Conservation (phyloP, 2,888 invertebrate species). For the Drosophila formosana region DNA sequence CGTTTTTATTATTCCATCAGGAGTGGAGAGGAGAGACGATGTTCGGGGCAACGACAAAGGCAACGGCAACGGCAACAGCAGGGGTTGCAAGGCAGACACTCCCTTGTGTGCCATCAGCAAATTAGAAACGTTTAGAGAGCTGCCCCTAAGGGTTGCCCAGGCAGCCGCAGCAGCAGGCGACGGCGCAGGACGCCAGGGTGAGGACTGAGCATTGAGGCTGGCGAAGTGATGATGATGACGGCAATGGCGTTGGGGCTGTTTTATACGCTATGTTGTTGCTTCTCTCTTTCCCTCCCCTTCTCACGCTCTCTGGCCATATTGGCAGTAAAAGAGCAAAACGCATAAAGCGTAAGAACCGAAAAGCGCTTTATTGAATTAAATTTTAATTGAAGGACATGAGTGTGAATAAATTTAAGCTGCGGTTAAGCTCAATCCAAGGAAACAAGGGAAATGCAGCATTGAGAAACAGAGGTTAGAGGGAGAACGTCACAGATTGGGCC, state of each 20-base stretch:
- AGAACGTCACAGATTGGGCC: slow-evolving; percentile 25
- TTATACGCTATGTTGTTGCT: background rate
- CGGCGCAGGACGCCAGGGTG: background rate
- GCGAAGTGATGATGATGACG: slow-evolving; percentile 40
- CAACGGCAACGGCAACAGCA: background rate
- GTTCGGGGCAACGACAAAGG: background rate
- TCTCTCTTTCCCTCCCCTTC: background rate
- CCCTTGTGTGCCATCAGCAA: slow-evolving; percentile 82
- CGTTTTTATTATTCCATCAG: slow-evolving; percentile 83
- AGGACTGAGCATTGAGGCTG: background rate
- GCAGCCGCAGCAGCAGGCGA: background rate
- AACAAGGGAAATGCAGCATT: background rate
- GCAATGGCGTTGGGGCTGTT: slow-evolving; percentile 53
- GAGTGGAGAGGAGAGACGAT: slow-evolving; percentile 8
- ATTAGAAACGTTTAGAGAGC: slow-evolving; percentile 78
- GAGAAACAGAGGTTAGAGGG: background rate
- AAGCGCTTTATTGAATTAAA: slow-evolving; percentile 77
- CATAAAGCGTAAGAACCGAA: slow-evolving; percentile 30
- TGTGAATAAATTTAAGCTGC: slow-evolving; percentile 60
- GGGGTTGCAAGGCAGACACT: slow-evolving; percentile 72
- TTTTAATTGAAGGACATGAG: slow-evolving; percentile 75
- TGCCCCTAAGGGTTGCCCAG: slow-evolving; percentile 20
- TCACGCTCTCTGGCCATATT: slow-evolving; percentile 49
- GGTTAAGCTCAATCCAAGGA: background rate
- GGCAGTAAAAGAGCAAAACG: slow-evolving; percentile 36